These are phyloP conservation scores for Exephanes ischioxanthus DNA, from an alignment of 2,888 invertebrate genomes.

Conservation along the genomic window DNA sequence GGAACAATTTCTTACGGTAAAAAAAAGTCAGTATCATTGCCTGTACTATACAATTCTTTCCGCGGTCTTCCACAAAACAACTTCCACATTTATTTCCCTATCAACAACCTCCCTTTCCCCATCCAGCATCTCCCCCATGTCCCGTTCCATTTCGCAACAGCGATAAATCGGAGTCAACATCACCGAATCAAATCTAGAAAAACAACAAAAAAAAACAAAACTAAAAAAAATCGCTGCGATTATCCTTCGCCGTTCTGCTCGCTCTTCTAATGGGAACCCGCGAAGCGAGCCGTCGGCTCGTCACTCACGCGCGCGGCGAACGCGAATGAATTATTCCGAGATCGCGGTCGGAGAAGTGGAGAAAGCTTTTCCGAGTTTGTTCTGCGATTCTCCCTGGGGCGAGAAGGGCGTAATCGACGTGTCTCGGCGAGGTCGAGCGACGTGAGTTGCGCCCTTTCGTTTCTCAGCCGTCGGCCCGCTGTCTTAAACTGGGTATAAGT, in stretches of 20 bases:
- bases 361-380: slow-evolving; percentile 59
- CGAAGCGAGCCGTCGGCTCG: slow-evolving; percentile 62
- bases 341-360: slow-evolving; percentile 61
- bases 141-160: neutral
- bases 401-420: too few relatives aligned
- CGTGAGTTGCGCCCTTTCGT: too few relatives aligned
- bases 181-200: neutral
- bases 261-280: slow-evolving; percentile 57
- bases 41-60: too few relatives aligned
- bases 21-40: too few relatives aligned
- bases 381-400: neutral
- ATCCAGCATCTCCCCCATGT: neutral
- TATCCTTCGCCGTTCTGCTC: slow-evolving; percentile 45
- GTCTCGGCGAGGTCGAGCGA: too few relatives aligned
- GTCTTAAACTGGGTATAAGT: neutral
- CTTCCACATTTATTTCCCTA: neutral
- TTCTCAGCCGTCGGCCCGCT: neutral
- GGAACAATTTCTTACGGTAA: too few relatives aligned
- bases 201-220: neutral
- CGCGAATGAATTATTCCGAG: slow-evolving; percentile 66
- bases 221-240: slow-evolving; percentile 21
- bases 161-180: slow-evolving; percentile 32
- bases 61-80: too few relatives aligned
- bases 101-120: neutral
- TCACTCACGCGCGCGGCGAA: slow-evolving; percentile 64